Conservation (phyloP, 53 echinoderm and acorn worm genomes). For the Holothuria leucospilota region DNA sequence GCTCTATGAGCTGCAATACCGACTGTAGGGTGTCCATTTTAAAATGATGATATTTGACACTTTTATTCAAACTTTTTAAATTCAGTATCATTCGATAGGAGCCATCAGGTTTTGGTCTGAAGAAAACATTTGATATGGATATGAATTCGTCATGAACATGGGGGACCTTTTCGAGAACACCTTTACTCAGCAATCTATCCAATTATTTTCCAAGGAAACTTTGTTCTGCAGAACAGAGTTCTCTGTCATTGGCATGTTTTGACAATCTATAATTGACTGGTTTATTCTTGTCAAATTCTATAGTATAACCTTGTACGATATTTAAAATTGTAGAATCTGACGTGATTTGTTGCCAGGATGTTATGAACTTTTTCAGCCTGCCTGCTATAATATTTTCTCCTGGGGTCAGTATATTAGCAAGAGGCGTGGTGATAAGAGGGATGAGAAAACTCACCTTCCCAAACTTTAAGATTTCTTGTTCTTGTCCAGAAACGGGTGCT, state of each 20-base stretch:
- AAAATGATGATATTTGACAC: slow-evolving; percentile 52
- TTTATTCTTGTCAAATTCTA: slow-evolving; percentile 50
- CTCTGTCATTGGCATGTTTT: neutral
- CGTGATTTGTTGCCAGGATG: slow-evolving; percentile 18
- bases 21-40: slow-evolving; percentile 58
- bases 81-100: slow-evolving; percentile 49
- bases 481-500: slow-evolving; percentile 18
- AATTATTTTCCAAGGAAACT: neutral
- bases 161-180: slow-evolving; percentile 43
- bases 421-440: neutral
- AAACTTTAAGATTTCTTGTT: slow-evolving; percentile 7
- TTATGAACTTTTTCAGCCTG: slow-evolving; percentile 1
- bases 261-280: neutral
- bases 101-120: slow-evolving; percentile 51
- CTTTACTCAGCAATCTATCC: slow-evolving; percentile 13
- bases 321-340: slow-evolving; percentile 17
- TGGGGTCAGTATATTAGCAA: neutral
- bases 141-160: slow-evolving; percentile 37
- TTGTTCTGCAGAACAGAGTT: neutral
- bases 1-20: slow-evolving; percentile 44
- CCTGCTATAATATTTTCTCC: slow-evolving; percentile 19
- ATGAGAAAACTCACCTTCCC: slow-evolving; percentile 9
- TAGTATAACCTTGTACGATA: slow-evolving; percentile 38
- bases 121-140: neutral
- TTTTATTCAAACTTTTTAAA: slow-evolving; percentile 39